Evolutionary conservation across 92 coral and sea anemone species (phyloP).

Genomic region (Meandrina meandrites): DNA sequence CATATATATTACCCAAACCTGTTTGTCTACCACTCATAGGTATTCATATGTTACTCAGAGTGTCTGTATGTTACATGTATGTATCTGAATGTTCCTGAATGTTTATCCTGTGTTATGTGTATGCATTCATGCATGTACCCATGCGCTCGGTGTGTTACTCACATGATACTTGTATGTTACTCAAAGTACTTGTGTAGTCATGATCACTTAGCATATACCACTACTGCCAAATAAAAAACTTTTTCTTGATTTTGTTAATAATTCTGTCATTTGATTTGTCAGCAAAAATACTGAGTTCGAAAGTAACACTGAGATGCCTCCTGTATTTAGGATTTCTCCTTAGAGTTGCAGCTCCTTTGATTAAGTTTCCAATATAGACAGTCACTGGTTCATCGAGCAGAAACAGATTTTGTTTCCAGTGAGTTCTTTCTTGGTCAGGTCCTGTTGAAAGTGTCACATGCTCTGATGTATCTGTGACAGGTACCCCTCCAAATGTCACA

Average conservation of each 20-base stretch:
- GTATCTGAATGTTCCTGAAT: no score
- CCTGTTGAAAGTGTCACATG: constrained; percentile 71
- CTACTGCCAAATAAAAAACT: constrained; percentile 78
- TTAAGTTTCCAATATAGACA: constrained; percentile 62
- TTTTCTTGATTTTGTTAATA: constrained; percentile 55
- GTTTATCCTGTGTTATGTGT: no score
- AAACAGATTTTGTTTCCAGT: constrained; percentile 96
- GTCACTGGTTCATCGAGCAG: constrained; percentile 78
- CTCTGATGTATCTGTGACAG: constrained; percentile 25
- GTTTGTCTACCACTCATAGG: no score
- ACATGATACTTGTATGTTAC: no score
- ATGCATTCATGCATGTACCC: no score
- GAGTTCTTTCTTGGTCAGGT: constrained; percentile 76
- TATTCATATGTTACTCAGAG: no score
- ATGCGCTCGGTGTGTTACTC: no score
- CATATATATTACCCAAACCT: no score
- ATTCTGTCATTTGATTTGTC: constrained; percentile 15
- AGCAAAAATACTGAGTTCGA: constrained; percentile 58
- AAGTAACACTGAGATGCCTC: constrained; percentile 77
- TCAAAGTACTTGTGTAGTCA: no score
- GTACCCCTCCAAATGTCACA: constrained; percentile 79
- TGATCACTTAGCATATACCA: neutral
- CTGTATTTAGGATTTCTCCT: constrained; percentile 79
- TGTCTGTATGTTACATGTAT: no score
- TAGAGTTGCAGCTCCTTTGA: constrained; percentile 71